phyloP scores from a whole-genome alignment of 1,140 invertebrate species.

The Drosophila parabipectinata region DNA sequence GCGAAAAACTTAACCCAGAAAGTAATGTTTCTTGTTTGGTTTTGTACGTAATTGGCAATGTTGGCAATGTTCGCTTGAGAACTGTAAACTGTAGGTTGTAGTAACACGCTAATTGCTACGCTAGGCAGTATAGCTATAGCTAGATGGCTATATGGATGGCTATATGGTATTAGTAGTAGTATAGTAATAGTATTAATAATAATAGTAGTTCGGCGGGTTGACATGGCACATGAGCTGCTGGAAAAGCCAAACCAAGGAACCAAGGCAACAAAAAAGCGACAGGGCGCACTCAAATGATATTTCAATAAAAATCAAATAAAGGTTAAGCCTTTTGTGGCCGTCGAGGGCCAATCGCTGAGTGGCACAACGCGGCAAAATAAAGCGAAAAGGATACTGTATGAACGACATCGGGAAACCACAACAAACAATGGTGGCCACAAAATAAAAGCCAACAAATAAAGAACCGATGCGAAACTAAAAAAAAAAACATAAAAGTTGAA shows the following conservation, averaged over 20 bases:
- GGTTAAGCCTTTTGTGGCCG: conserved; percentile 43
- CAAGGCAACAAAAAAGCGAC: conserved; percentile 19
- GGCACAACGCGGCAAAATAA: conserved; percentile 29
- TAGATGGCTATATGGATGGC: conserved; percentile 40
- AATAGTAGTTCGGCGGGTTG: conserved; percentile 34
- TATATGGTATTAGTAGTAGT: conserved; percentile 11
- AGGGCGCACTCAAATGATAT: conserved; percentile 44
- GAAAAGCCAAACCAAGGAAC: conserved; percentile 27
- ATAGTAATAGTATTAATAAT: background rate
- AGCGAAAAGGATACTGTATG: background rate
- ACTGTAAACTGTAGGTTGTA: conserved; percentile 49
- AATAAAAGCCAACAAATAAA: conserved; percentile 39
- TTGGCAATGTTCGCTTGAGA: conserved; percentile 47
- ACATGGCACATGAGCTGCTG: conserved; percentile 48
- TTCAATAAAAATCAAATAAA: conserved; percentile 50
- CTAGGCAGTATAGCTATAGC: conserved; percentile 59
- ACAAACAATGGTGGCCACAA: conserved; percentile 55
- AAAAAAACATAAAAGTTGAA: conserved; percentile 21
- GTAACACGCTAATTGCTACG: conserved; percentile 63
- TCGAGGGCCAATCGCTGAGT: conserved; percentile 32
- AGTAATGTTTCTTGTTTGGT: conserved; percentile 50
- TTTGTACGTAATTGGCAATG: conserved; percentile 34
- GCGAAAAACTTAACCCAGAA: conserved; percentile 39
- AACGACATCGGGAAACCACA: conserved; percentile 46
- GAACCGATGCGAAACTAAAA: conserved; percentile 11